Conservation (phyloP, 2,888 invertebrate genomes). For the Drosophila engyochracea region DNA sequence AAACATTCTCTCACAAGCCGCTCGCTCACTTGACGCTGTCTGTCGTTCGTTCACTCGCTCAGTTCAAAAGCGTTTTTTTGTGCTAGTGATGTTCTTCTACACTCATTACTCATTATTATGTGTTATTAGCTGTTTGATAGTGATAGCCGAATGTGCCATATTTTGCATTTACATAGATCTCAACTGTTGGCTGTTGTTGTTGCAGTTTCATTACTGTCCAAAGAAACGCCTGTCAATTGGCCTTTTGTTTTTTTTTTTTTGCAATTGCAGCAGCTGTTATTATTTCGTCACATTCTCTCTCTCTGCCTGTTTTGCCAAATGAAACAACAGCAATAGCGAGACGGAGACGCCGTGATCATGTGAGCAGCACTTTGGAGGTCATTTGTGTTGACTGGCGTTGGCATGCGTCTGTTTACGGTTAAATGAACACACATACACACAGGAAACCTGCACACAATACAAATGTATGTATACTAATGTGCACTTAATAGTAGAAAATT, state of each 20-base stretch:
- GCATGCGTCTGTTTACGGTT: slow-evolving; percentile 5
- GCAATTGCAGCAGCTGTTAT: slow-evolving; percentile 20
- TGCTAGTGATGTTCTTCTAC: slow-evolving; percentile 18
- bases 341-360: slow-evolving; percentile 12
- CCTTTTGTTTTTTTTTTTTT: background rate
- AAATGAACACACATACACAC: background rate
- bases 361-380: slow-evolving; percentile 7
- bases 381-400: slow-evolving; percentile 12
- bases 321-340: background rate
- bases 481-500: background rate
- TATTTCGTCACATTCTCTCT: slow-evolving; percentile 21
- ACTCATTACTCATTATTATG: slow-evolving; percentile 6
- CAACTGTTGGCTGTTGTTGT: slow-evolving; percentile 1
- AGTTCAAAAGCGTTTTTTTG: slow-evolving; percentile 50
- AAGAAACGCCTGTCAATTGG: slow-evolving; percentile 35
- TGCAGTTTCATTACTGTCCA: slow-evolving; percentile 1
- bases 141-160: slow-evolving; percentile 11
- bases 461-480: background rate
- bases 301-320: slow-evolving; percentile 2
- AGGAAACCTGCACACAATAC: background rate
- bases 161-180: slow-evolving; percentile 3
- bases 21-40: slow-evolving; percentile 14
- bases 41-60: slow-evolving; percentile 28
- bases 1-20: background rate
- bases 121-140: slow-evolving; percentile 19